Evolutionary conservation across 2,797 vertebrate genomes (phyloP).

Genomic region (Phrynocephalus forsythii): DNA sequence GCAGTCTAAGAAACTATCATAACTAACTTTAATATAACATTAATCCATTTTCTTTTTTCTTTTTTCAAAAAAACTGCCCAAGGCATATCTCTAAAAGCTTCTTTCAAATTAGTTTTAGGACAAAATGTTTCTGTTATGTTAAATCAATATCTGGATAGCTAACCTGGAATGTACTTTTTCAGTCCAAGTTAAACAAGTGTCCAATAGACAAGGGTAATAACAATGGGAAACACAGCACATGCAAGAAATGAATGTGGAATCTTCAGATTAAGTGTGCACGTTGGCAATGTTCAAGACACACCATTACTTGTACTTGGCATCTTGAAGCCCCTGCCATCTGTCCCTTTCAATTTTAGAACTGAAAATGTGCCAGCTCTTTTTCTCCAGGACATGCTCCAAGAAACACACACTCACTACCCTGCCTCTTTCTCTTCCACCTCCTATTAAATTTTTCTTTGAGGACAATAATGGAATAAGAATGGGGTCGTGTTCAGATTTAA

Average conservation of each 20-base stretch:
- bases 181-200: conserved; percentile 22
- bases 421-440: too few relatives aligned
- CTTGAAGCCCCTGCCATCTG: too few relatives aligned
- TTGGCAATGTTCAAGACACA: neutral
- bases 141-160: neutral
- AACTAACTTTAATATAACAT: conserved; percentile 42
- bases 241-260: neutral
- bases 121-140: conserved; percentile 29
- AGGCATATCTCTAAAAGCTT: conserved; percentile 41
- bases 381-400: neutral
- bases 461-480: neutral
- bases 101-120: conserved; percentile 32
- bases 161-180: neutral
- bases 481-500: neutral
- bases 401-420: neutral
- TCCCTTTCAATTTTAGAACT: neutral
- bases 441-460: neutral
- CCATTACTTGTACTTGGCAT: neutral
- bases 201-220: neutral
- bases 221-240: neutral
- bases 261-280: neutral
- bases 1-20: conserved; percentile 33
- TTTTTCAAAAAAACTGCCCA: conserved; percentile 28
- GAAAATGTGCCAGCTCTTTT: neutral
- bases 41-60: conserved; percentile 37